These are phyloP conservation scores for Scaptomyza montana DNA, from an alignment of 1,140 invertebrate genomes.

Conservation along the genomic window DNA sequence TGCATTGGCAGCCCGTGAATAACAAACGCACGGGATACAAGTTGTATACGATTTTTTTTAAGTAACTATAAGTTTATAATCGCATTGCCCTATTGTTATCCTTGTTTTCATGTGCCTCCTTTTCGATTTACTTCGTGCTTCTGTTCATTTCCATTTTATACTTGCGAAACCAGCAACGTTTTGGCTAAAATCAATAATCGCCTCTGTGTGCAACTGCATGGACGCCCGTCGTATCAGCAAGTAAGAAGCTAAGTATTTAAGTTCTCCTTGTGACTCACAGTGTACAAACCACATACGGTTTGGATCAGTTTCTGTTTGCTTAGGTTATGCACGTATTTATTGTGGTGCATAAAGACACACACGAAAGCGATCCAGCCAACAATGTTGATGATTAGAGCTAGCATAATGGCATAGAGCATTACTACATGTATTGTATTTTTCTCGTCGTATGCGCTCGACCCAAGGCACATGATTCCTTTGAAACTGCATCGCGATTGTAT, in stretches of 20 bases:
- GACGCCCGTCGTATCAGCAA: conserved; percentile 19
- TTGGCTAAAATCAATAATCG: conserved; percentile 66
- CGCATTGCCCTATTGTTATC: conserved; percentile 14
- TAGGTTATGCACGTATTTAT: neutral
- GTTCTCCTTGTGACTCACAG: neutral
- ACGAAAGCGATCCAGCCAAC: conserved; percentile 22
- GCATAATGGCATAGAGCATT: too few species aligned
- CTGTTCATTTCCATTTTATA: conserved; percentile 8
- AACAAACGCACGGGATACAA: conserved; percentile 10
- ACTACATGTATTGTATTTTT: conserved; percentile 38
- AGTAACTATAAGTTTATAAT: neutral
- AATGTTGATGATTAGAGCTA: conserved; percentile 2
- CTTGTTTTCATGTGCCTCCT: conserved; percentile 9
- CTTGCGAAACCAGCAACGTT: conserved; percentile 25
- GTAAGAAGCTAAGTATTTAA: conserved; percentile 43
- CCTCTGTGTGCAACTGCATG: conserved; percentile 33
- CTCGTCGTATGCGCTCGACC: conserved; percentile 23
- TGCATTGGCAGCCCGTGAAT: conserved; percentile 22
- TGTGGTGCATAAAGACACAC: conserved; percentile 25
- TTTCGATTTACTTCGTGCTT: neutral
- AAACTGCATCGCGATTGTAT: neutral
- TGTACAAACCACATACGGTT: neutral
- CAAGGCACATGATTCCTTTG: conserved; percentile 21
- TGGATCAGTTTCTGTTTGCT: neutral
- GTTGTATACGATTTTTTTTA: conserved; percentile 4